phyloP scores from a whole-genome alignment of 2,113 vertebrate genomes.

The Anolis sagrei region DNA sequence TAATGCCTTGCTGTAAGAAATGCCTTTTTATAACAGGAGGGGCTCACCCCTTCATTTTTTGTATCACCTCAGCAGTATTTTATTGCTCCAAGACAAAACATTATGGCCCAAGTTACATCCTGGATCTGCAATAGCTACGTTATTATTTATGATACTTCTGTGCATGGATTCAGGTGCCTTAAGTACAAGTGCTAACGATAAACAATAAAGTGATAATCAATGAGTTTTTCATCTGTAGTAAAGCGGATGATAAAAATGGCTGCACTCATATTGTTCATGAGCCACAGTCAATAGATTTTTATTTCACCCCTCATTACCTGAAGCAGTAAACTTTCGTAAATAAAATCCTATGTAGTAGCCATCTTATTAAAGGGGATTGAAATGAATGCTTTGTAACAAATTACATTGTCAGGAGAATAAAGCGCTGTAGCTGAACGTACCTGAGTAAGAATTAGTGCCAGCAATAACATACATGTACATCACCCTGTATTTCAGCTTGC shows the following conservation, averaged over 20 bases:
- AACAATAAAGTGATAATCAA: conserved; percentile 70
- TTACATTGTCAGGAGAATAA: conserved; percentile 14
- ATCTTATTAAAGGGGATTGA: conserved; percentile 63
- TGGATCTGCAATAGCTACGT: conserved; percentile 58
- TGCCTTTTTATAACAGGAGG: not conserved
- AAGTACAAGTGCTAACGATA: conserved; percentile 51
- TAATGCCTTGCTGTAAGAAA: not conserved
- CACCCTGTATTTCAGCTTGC: not conserved
- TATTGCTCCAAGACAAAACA: conserved; percentile 56
- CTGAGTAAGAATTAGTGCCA: not conserved
- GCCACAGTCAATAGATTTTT: conserved; percentile 68
- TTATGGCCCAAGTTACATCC: conserved; percentile 64
- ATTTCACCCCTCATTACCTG: conserved; percentile 69
- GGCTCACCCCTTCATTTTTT: not conserved
- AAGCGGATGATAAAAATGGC: conserved; percentile 65
- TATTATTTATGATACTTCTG: conserved; percentile 70
- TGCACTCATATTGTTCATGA: conserved; percentile 67
- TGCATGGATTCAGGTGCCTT: conserved; percentile 51
- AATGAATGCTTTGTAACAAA: conserved; percentile 32
- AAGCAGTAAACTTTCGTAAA: conserved; percentile 72
- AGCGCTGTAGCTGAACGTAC: not conserved
- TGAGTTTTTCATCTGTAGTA: conserved; percentile 68
- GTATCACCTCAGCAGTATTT: conserved; percentile 25
- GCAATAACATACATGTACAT: not conserved
- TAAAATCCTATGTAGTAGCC: conserved; percentile 65